These are phyloP conservation scores for Amphilophus citrinellus DNA, from an alignment of 2,113 vertebrate genomes.

Conservation along the genomic window DNA sequence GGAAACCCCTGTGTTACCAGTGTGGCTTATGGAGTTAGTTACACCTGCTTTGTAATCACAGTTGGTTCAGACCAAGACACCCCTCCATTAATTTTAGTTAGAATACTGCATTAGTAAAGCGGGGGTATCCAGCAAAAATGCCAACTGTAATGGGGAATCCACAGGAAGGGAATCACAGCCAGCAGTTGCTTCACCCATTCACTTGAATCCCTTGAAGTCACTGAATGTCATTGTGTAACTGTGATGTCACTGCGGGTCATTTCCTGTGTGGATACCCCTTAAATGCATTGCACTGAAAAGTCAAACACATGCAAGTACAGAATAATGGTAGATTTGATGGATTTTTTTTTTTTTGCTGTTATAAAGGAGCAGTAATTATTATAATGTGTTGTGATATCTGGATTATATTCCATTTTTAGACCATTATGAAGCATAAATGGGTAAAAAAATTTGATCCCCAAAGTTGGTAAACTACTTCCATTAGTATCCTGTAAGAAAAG, in stretches of 20 bases:
- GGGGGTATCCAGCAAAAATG: background rate
- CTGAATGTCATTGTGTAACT: background rate
- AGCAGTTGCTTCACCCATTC: background rate
- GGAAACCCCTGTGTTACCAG: background rate
- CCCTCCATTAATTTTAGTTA: background rate
- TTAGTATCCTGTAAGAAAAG: background rate
- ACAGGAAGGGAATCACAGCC: background rate
- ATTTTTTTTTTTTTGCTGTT: background rate
- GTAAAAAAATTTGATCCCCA: background rate
- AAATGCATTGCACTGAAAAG: background rate
- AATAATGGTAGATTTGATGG: background rate
- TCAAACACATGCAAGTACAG: background rate
- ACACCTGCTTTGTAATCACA: background rate
- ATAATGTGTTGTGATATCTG: background rate
- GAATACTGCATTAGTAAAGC: background rate
- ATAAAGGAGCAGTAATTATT: background rate
- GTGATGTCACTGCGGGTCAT: background rate
- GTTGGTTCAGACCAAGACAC: background rate
- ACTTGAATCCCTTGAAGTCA: background rate
- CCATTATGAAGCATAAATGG: background rate
- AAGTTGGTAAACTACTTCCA: background rate
- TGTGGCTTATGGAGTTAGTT: background rate
- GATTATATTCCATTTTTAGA: background rate
- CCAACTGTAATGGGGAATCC: background rate
- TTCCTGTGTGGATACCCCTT: background rate